Evolutionary conservation across 2,888 invertebrate genomes (phyloP), one percentile per base, ranked within the genome.

Genomic region (Dexiosoma caninum): DNA sequence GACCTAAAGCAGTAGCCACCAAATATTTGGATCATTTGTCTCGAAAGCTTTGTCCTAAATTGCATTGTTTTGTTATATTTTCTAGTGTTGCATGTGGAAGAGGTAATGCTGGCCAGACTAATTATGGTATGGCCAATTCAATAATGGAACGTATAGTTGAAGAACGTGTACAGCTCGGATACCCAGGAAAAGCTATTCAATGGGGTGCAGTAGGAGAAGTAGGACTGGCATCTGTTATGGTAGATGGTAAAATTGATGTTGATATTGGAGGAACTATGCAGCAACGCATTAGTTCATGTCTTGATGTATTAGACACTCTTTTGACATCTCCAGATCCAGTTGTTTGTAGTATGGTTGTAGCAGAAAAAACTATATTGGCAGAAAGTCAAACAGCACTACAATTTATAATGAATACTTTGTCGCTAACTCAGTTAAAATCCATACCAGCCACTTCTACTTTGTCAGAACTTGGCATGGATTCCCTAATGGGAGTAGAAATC

Each of bases 401-500:
- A 83, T 93, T 95, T 23, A 94, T 96, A 1, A 92, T 94, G 71
- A 92, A 93, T 85, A 93, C 94, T 57, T 92, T 93, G 92, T 92
- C 93, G 83, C 92, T 94, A 82, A 92, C 93, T 84, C 94, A 95
- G 86, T 88, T 93, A 86, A 95, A 94, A 89, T 93, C 92, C 0
- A 92, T 94, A 0, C 94, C 95, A 51, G 92, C 93, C 79, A 93
- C 94, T 85, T 92, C 94, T 0, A 93, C 94, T 0, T 91, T 99
- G 1, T 95, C 96, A 1, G 98, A 98, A 88, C 91, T 99, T 82
- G 98, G 98, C 37, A 95, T 99, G 94, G 98, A 99, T 91, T 98
- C 98, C 1, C 94, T 98, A 92, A 98, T 97, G 97, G 97, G 96
- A 0, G 96, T 98, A 0, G 98, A 99, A 90, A 97, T 99, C 84